Evolutionary conservation across 2,113 vertebrate species (phyloP), one percentile per base, ranked within the genome.

Genomic region (Datnioides undecimradiatus): DNA sequence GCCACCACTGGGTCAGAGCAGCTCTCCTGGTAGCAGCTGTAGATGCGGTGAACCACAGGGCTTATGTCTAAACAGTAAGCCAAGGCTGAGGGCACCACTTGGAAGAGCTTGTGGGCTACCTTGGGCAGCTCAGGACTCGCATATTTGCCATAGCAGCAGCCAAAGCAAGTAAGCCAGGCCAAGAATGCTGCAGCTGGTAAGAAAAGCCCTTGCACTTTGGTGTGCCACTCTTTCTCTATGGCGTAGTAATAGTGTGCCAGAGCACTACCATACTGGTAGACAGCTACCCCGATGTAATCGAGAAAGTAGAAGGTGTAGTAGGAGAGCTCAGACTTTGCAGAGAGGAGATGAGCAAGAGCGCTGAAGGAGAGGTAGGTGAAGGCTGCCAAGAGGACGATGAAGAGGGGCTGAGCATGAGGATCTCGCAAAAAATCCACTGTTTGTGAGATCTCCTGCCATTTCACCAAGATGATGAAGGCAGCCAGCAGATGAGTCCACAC

Each of bases 281-380:
- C 82, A 0, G 98, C 96, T 0, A 99, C 97, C 0, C 98, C 98
- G 43, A 99, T 96, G 0, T 99, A 99, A 94, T 99, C 97, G 92
- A 99, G 79, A 92, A 99, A 99, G 94, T 97, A 99, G 93, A 98
- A 99, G 46, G 95, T 90, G 87, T 97, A 99, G 85, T 97, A 97
- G 87, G 97, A 98, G 89, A 99, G 96, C 94, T 99, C 97, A 0
- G 98, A 99, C 43, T 97, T 97, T 91, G 98, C 97, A 52, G 97
- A 97, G 83, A 99, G 93, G 41, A 99, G 96, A 80, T 99, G 98
- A 11, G 98, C 98, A 9, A 97, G 90, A 13, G 96, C 93, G 73
- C 97, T 99, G 95, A 95, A 96, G 1, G 91, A 94, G 88, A 98
- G 94, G 94, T 98, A 99, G 73, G 95, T 95, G 91, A 98, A 95